A percentile compares a stretch with the other conserved stretches of the same genome.
These are phyloP conservation scores for Cyclina sinensis DNA, from an alignment of 1,140 invertebrate genomes.

Conservation along the genomic window DNA sequence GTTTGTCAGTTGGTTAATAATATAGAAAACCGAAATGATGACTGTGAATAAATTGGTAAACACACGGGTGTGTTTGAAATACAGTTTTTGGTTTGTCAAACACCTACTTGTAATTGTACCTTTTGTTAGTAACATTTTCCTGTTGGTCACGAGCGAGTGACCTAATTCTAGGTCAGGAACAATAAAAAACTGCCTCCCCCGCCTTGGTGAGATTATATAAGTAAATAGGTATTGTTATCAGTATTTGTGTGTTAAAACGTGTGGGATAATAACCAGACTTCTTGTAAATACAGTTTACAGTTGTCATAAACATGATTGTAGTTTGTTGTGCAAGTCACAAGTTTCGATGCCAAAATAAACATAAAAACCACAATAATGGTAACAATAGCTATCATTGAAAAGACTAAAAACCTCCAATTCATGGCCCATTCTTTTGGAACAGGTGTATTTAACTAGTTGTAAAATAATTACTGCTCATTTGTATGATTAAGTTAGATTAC, in stretches of 20 bases:
- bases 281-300: background rate
- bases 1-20: background rate
- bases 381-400: slow-evolving; percentile 12
- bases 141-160: slow-evolving; percentile 14
- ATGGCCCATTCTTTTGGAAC: background rate
- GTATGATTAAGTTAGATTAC: background rate
- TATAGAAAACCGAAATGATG: slow-evolving; percentile 3
- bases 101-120: background rate
- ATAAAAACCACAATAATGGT: background rate
- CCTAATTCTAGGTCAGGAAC: slow-evolving; percentile 15
- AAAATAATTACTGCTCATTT: slow-evolving; percentile 5
- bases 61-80: background rate
- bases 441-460: slow-evolving; percentile 25
- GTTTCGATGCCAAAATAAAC: slow-evolving; percentile 54
- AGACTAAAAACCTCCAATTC: background rate
- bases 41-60: background rate
- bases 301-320: slow-evolving; percentile 19
- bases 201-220: slow-evolving; percentile 2
- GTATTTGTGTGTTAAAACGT: slow-evolving; percentile 24
- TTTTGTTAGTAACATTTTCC: slow-evolving; percentile 37
- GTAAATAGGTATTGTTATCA: slow-evolving; percentile 33
- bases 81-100: background rate
- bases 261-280: slow-evolving; percentile 2
- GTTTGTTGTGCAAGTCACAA: background rate
- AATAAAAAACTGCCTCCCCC: slow-evolving; percentile 4